These are phyloP conservation scores for Amphipyra tragopoginis DNA, from an alignment of 2,888 invertebrate species.

Conservation along the genomic window DNA sequence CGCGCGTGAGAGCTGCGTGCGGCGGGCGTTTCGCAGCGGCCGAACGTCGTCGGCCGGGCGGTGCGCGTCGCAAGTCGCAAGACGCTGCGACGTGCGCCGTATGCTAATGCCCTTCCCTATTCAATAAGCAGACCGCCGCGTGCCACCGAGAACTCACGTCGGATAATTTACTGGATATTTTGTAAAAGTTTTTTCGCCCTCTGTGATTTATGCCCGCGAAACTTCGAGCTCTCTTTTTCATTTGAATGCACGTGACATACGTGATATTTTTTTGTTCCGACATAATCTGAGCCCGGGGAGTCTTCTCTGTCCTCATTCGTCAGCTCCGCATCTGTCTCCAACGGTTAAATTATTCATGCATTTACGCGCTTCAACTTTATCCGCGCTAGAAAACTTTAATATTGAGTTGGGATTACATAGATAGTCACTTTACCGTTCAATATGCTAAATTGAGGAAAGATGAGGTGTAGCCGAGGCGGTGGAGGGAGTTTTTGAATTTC, in stretches of 20 bases:
- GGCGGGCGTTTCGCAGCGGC: slow-evolving; percentile 30
- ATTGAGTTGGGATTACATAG: slow-evolving; percentile 83
- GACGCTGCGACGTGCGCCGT: slow-evolving; percentile 85
- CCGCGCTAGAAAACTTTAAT: slow-evolving; percentile 78
- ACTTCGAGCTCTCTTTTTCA: slow-evolving; percentile 89
- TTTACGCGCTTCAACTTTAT: slow-evolving; percentile 85
- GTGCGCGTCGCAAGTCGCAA: slow-evolving; percentile 73
- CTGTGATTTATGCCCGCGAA: slow-evolving; percentile 89
- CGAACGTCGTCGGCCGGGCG: slow-evolving; percentile 49
- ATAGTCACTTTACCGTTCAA: slow-evolving; percentile 83
- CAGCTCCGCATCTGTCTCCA: slow-evolving; percentile 84
- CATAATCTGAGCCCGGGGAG: slow-evolving; percentile 83
- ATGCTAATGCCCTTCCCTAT: slow-evolving; percentile 88
- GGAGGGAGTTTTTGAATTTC: slow-evolving; percentile 64
- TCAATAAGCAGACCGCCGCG: slow-evolving; percentile 90
- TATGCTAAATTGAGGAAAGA: slow-evolving; percentile 78
- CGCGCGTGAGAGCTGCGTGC: slow-evolving; percentile 53
- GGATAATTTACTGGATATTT: slow-evolving; percentile 90
- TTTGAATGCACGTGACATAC: slow-evolving; percentile 90
- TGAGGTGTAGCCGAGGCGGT: slow-evolving; percentile 68
- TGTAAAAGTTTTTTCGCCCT: slow-evolving; percentile 90
- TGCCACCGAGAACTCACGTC: slow-evolving; percentile 89
- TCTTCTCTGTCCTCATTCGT: slow-evolving; percentile 83
- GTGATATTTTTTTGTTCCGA: slow-evolving; percentile 88
- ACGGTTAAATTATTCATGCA: slow-evolving; percentile 88